phyloP scores from a whole-genome alignment of 2,888 invertebrate species.

The Adineta ricciae region DNA sequence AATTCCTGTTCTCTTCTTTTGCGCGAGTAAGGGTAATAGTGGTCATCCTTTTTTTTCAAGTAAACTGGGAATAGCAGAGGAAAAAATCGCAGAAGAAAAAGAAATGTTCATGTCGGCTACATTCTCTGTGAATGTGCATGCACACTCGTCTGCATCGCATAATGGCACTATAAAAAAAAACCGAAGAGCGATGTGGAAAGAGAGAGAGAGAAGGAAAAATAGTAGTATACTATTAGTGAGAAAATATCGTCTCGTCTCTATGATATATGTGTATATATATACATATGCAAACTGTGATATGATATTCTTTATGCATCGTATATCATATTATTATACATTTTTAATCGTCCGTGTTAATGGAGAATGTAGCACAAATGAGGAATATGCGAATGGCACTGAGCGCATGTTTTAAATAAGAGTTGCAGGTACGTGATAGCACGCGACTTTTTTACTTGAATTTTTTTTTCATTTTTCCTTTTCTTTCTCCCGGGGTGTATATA shows the following conservation, averaged over 20 bases:
- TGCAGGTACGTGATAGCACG: background rate
- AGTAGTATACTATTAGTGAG: background rate
- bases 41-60: background rate
- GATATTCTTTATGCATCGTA: background rate
- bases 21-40: background rate
- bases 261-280: background rate
- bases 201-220: background rate
- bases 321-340: background rate
- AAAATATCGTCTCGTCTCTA: background rate
- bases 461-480: background rate
- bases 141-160: background rate
- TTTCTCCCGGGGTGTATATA: background rate
- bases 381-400: background rate
- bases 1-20: background rate
- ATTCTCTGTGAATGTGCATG: background rate
- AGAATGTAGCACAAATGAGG: background rate
- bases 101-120: background rate
- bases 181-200: background rate
- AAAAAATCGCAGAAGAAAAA: background rate
- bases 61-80: background rate
- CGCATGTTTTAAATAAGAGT: background rate
- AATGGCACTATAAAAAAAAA: background rate
- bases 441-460: background rate
- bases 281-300: background rate
- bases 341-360: background rate